Evolutionary conservation across 2,888 invertebrate genomes (phyloP), one percentile per base, ranked within the genome.

Genomic region (Doris montereyensis): DNA sequence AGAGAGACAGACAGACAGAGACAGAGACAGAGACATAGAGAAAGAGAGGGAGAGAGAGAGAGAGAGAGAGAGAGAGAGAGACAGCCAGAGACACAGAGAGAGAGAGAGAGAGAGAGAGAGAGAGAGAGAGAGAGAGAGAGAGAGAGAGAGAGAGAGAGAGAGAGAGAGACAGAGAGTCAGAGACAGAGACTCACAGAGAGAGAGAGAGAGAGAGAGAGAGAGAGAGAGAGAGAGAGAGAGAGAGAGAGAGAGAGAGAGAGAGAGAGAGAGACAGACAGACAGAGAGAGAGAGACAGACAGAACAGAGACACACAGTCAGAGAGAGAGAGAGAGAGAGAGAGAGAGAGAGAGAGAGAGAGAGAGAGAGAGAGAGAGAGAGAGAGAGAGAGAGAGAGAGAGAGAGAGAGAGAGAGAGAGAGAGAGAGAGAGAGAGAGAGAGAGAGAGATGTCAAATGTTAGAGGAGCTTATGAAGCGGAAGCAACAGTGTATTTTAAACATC

Each of bases 141-240:
- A 73, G 73, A 73, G 5, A 73, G 73, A 73, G 26, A 73, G 73
- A 73, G 41, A 73, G 73, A 73, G 26, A 75, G 60, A 75, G 32
- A 75, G 41, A 75, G 32, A 75, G 75, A 75, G 8, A 75, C 60
- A 75, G n/a, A 62, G 57, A 30, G 41, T 28, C 28, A 13, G 5
- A 68, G 76, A 52, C 13, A 57, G 32, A 30, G n/a, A 68, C 34
- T 68, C 57, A 13, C 8, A 68, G 70, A 52, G 13, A 57, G 68
- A 21, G 52, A 30, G 3, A 68, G n/a, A 41, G 30, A 35, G 41
- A 68, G 30, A 10, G n/a, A 68, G n/a, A 35, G 21, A 35, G 26
- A 34, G 35, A 65, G 34, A 34, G 34, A 34, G 34, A 21, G 34
- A 34, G 13, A 30, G 17, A 32, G 21, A 30, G 32, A 75, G 32